Evolutionary conservation across 2,113 vertebrate genomes (phyloP).

Genomic region (Coturnix japonica): DNA sequence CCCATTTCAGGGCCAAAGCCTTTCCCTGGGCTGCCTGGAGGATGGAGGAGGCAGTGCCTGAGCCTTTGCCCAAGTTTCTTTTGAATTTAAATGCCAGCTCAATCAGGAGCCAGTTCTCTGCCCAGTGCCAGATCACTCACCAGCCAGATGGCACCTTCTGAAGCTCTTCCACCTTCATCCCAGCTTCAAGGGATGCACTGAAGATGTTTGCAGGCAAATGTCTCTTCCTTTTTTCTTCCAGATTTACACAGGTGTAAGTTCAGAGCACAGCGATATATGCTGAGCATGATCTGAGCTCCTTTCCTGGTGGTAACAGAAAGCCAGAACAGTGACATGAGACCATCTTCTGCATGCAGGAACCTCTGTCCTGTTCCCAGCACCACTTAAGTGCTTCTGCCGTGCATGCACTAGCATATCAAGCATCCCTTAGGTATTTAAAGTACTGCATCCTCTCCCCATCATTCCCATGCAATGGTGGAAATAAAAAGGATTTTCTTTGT

Average conservation of each 20-base stretch:
- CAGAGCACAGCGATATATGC: not conserved
- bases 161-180: not conserved
- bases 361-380: not conserved
- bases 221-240: not conserved
- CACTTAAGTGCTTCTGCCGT: not conserved
- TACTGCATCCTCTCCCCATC: not conserved
- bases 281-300: not conserved
- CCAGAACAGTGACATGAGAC: accelerated
- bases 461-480: not conserved
- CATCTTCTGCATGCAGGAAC: not conserved
- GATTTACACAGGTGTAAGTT: not conserved
- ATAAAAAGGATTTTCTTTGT: not conserved
- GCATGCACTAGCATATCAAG: not conserved
- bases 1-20: not conserved
- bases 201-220: not conserved
- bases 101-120: not conserved
- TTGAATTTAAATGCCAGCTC: not conserved
- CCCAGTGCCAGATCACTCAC: not conserved
- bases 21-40: not conserved
- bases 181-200: not conserved
- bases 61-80: not conserved
- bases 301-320: not conserved
- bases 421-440: not conserved
- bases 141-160: conserved; percentile 21
- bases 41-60: not conserved